phyloP scores from a whole-genome alignment of 2,888 invertebrate genomes.

The Leistus spinibarbis region DNA sequence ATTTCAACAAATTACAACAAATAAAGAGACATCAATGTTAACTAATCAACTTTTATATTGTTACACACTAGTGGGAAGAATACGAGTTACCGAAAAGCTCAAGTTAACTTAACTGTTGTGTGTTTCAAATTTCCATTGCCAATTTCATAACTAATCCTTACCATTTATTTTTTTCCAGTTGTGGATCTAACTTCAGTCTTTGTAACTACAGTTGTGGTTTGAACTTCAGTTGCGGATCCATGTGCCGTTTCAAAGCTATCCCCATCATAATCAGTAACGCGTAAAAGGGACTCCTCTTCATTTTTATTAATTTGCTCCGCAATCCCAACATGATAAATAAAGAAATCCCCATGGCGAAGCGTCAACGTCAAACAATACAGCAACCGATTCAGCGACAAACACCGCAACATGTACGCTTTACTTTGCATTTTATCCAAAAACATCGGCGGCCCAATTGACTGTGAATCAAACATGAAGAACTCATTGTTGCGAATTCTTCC shows the following conservation, averaged over 20 bases:
- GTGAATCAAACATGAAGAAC: conserved; percentile 73
- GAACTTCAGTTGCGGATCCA: neutral
- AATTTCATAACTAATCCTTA: too few relatives aligned
- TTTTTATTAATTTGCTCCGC: neutral
- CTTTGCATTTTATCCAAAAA: conserved; percentile 60
- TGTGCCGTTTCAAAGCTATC: conserved; percentile 4
- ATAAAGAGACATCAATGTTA: too few relatives aligned
- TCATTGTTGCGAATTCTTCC: conserved; percentile 57
- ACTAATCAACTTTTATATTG: too few relatives aligned
- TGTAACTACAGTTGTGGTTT: too few relatives aligned
- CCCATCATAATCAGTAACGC: conserved; percentile 16
- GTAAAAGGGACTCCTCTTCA: neutral
- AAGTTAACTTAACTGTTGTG: too few relatives aligned
- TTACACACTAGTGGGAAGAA: too few relatives aligned
- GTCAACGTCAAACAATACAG: conserved; percentile 68
- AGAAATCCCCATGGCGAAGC: conserved; percentile 58
- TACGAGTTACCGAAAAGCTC: too few relatives aligned
- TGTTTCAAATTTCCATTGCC: too few relatives aligned
- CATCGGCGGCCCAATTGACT: conserved; percentile 65
- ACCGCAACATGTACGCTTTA: conserved; percentile 65
- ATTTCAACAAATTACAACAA: too few relatives aligned
- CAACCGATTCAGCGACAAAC: conserved; percentile 65
- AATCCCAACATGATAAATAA: conserved; percentile 52
- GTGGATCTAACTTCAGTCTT: too few relatives aligned
- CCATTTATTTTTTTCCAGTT: too few relatives aligned